Evolutionary conservation across 2,888 invertebrate species (phyloP).

Genomic region (Agrilus mali): DNA sequence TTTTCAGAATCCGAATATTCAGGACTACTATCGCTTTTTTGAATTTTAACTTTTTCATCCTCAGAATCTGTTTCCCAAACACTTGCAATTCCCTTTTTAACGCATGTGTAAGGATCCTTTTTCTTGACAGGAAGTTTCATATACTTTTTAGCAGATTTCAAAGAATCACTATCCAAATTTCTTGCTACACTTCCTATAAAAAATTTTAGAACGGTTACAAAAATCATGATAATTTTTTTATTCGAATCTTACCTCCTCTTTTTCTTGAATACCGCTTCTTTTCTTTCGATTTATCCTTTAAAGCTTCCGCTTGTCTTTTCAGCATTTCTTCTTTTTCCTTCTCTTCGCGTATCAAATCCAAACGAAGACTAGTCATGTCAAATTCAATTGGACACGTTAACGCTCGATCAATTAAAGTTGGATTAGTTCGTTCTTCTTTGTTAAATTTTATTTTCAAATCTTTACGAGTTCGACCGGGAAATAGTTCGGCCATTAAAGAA

Average conservation of each 20-base stretch:
- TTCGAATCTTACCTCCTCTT: too few species aligned
- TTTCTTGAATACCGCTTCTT: background rate
- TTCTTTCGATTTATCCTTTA: constrained; percentile 4
- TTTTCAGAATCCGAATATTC: background rate
- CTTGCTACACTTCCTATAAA: too few species aligned
- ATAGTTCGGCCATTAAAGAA: constrained; percentile 71
- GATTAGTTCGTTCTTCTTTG: constrained; percentile 72
- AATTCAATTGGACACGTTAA: constrained; percentile 56
- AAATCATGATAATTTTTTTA: too few species aligned
- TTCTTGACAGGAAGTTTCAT: background rate
- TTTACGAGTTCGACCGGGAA: constrained; percentile 60
- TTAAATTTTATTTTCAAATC: constrained; percentile 90
- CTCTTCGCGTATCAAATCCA: constrained; percentile 40
- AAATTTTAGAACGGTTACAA: too few species aligned
- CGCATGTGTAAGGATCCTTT: constrained; percentile 1
- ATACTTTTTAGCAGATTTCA: background rate
- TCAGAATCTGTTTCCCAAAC: constrained; percentile 5
- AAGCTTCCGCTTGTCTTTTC: constrained; percentile 14
- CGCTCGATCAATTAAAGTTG: constrained; percentile 62
- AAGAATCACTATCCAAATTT: too few species aligned
- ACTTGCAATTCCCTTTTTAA: constrained; percentile 9
- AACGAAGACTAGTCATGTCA: constrained; percentile 48
- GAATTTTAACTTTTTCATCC: background rate
- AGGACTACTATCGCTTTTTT: constrained; percentile 1
- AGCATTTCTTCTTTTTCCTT: constrained; percentile 22